Conservation (phyloP, 2,797 vertebrate species). For the Acanthurus leucopareius region DNA sequence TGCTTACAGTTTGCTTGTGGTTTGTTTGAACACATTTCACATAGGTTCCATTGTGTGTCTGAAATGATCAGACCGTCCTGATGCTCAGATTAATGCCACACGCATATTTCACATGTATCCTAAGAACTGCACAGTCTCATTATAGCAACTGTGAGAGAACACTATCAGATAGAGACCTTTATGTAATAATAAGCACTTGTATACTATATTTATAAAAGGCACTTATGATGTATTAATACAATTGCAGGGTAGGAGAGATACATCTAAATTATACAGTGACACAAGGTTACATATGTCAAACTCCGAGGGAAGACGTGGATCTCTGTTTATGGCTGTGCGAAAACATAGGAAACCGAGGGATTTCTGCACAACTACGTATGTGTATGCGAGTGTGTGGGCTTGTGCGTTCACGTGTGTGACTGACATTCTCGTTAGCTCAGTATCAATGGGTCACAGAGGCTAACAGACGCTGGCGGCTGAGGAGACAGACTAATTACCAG, state of each 20-base stretch:
- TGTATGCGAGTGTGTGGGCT: not conserved
- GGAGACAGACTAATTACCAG: slow-evolving; percentile 84
- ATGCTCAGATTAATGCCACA: slow-evolving; percentile 31
- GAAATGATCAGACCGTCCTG: slow-evolving; percentile 6
- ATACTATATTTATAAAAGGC: slow-evolving; percentile 66
- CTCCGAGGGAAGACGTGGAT: slow-evolving; percentile 34
- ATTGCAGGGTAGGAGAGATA: slow-evolving; percentile 37
- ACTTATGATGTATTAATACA: slow-evolving; percentile 71
- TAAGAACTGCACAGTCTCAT: slow-evolving; percentile 42
- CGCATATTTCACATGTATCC: slow-evolving; percentile 32
- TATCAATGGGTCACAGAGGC: slow-evolving; percentile 79
- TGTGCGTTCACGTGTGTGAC: slow-evolving; percentile 46
- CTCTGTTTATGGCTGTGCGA: slow-evolving; percentile 55
- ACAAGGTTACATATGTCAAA: slow-evolving; percentile 67
- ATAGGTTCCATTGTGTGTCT: not conserved
- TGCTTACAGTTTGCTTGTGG: not conserved
- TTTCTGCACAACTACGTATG: slow-evolving; percentile 14
- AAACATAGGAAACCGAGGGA: slow-evolving; percentile 36
- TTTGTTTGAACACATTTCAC: slow-evolving; percentile 15
- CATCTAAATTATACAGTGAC: slow-evolving; percentile 58
- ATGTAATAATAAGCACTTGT: slow-evolving; percentile 57
- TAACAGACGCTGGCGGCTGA: slow-evolving; percentile 81
- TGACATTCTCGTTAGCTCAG: slow-evolving; percentile 81
- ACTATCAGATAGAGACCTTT: slow-evolving; percentile 41
- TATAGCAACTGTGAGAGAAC: slow-evolving; percentile 36